Conservation (phyloP, 2,797 vertebrate genomes). For the Danio jaintianensis region DNA sequence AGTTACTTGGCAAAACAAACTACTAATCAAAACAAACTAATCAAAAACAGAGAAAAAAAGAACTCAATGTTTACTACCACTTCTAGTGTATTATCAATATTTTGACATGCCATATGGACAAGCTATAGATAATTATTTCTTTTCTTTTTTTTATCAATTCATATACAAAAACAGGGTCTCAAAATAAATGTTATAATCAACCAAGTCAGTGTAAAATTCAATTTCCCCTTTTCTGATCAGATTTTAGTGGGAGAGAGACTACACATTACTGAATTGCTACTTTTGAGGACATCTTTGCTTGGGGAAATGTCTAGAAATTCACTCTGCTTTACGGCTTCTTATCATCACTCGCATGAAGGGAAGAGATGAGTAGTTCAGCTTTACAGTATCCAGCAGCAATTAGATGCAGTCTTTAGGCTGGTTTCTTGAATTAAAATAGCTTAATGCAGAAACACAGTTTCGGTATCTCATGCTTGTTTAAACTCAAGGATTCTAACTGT, state of each 20-base stretch:
- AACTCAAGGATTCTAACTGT: conserved; percentile 64
- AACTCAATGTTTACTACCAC: too few species aligned
- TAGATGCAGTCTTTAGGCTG: conserved; percentile 42
- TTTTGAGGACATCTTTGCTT: background rate
- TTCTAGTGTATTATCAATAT: background rate
- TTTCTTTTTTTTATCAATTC: too few species aligned
- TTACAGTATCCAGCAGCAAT: conserved; percentile 39
- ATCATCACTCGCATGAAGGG: background rate
- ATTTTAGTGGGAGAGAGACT: background rate
- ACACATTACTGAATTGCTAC: background rate
- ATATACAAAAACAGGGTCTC: background rate
- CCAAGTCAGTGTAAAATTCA: too few species aligned
- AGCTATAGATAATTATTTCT: background rate
- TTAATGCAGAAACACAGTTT: conserved; percentile 62
- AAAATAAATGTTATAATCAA: too few species aligned
- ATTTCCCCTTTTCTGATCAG: background rate
- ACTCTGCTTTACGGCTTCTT: background rate
- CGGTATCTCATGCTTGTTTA: conserved; percentile 46
- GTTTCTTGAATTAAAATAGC: conserved; percentile 61
- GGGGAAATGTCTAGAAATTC: background rate
- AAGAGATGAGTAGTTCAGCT: conserved; percentile 21
- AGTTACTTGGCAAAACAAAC: background rate
- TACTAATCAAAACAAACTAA: background rate
- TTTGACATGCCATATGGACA: background rate
- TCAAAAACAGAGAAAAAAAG: background rate